A percentile compares a stretch with the other conserved stretches of the same genome.
phyloP scores from a whole-genome alignment of 1,140 invertebrate species.

The Amphibalanus amphitrite region DNA sequence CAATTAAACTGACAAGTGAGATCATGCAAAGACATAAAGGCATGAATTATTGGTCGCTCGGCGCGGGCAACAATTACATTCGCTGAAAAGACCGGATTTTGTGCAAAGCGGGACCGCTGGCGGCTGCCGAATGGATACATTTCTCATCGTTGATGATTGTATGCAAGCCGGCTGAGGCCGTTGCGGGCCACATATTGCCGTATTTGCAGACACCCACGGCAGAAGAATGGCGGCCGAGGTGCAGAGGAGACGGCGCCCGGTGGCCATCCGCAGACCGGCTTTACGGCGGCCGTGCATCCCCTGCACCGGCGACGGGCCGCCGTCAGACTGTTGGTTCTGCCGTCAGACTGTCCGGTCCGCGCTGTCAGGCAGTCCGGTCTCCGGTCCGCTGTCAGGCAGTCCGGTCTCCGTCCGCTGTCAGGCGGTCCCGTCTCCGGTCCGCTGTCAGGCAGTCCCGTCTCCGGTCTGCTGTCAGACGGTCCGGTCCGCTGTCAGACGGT shows the following conservation, averaged over 20 bases:
- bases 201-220: not conserved
- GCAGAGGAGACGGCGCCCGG: not conserved
- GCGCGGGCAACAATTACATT: not conserved
- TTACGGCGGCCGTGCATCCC: not conserved
- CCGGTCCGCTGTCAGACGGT: no score
- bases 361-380: no score
- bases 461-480: no score
- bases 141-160: not conserved
- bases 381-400: no score
- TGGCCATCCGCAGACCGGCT: not conserved
- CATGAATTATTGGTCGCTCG: not conserved
- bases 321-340: no score
- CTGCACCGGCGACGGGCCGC: no score
- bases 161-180: not conserved
- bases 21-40: constrained; percentile 1
- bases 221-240: not conserved
- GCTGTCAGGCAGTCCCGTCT: no score
- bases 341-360: no score
- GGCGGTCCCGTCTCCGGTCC: no score
- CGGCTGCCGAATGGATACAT: not conserved
- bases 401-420: no score
- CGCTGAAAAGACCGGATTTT: constrained; percentile 1
- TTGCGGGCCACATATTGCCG: not conserved
- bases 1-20: constrained; percentile 1
- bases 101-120: not conserved